Base-by-base conservation (phyloP, 2,888 invertebrate genomes). In the Ichneumoninae sp. region DNA sequence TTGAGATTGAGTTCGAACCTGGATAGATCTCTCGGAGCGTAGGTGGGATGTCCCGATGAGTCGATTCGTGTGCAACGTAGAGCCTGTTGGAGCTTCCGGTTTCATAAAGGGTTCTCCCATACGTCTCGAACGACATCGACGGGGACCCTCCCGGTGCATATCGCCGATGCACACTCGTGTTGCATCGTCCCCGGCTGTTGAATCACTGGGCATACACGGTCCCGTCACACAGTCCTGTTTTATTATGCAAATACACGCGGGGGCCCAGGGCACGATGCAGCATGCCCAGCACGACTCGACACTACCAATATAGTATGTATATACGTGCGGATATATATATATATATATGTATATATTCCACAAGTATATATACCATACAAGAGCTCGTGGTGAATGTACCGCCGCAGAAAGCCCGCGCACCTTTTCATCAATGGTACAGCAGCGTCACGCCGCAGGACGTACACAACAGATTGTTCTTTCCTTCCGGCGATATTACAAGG, bases 231-330 rank as follows among this genome's bases (percentile, higher is more conserved):
- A 90, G 89, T 87, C 89, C 88, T 91, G 90, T 91, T 92, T 92
- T 91, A 92, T 91, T 91, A 92, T 91, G 91, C 90, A 90, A 91
- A 92, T 92, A 89, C 75, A 77, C 88, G 87, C 76, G 82, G 82
- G 84, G 89, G 71, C 83, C 83, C 83, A 52, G 80, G 76, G 75
- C 83, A 80, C 83, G 83, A 80, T 83, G 71, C 74, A 74, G 63
- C 80, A 80, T 80, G 83, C 83, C 83, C 83, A 71, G 83, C 80
- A 83, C 83, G 80, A 83, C 71, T 80, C 83, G 66, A 76, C 80
- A 76, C 75, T 75, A 19, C 54, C 44, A 57, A 69, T 36, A 40
- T 50, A 57, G 26, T 44, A 57, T 16, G 33, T 19, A 40, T 40
- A 26, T 26, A 47, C 44, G 44, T 30, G 26, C 5, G 26, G 8